These are phyloP conservation scores for Fregata magnificens DNA, from an alignment of 2,113 vertebrate genomes.

Conservation along the genomic window DNA sequence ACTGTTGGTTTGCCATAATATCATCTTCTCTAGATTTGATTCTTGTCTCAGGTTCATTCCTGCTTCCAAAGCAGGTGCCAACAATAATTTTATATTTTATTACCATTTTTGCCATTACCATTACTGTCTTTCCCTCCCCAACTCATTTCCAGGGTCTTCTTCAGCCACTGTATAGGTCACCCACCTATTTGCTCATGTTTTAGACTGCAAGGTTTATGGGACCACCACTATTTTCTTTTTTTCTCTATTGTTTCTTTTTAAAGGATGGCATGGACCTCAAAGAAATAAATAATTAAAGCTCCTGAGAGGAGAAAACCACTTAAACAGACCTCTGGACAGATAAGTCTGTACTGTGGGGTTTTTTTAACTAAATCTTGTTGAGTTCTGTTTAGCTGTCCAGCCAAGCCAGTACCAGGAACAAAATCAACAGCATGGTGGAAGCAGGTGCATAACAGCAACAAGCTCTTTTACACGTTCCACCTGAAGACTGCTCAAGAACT, in stretches of 20 bases:
- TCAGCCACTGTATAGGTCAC: background rate
- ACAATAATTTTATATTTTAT: background rate
- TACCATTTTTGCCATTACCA: background rate
- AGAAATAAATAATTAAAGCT: background rate
- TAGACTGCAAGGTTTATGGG: background rate
- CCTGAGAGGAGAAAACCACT: background rate
- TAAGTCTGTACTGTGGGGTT: background rate
- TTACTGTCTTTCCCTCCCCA: background rate
- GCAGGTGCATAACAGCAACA: background rate
- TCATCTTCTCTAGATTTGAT: background rate
- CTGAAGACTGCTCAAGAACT: background rate
- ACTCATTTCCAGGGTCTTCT: background rate
- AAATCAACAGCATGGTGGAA: background rate
- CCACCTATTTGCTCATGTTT: background rate
- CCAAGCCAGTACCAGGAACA: background rate
- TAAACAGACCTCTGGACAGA: background rate
- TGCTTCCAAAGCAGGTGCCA: background rate
- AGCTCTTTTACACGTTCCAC: background rate
- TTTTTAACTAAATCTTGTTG: background rate
- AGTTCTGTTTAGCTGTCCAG: background rate
- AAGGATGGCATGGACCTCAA: background rate
- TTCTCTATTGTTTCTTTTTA: background rate
- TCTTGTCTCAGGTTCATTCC: background rate
- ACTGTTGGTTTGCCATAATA: background rate
- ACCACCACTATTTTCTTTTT: background rate